Conservation (phyloP, 2,888 invertebrate species). For the Oligia fasciuncula region DNA sequence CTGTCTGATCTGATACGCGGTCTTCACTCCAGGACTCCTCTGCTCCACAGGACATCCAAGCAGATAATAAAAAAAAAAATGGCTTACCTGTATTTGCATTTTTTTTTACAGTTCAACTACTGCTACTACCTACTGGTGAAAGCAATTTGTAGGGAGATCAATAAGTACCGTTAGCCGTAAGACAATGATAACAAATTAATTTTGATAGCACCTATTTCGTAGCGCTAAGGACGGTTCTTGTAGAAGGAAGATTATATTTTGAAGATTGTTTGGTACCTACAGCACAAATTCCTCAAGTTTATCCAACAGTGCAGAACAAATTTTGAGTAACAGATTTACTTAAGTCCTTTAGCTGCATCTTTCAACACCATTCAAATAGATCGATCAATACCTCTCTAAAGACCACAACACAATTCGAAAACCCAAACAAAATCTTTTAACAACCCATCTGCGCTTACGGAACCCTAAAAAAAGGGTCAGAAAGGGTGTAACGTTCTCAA, state of each 20-base stretch:
- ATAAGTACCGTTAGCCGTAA: no score
- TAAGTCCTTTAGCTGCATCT: no score
- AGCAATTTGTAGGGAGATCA: no score
- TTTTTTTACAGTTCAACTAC: no score
- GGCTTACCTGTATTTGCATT: no score
- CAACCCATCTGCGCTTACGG: conserved; percentile 23
- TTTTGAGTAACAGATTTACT: not conserved
- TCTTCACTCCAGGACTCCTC: no score
- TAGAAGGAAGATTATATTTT: no score
- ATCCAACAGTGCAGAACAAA: not conserved
- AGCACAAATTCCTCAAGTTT: not conserved
- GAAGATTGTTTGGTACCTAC: not conserved
- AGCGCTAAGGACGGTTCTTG: not conserved
- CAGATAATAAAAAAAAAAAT: no score
- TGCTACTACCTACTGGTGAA: not conserved
- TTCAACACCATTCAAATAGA: not conserved
- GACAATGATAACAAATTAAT: no score
- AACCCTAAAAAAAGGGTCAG: conserved; percentile 53
- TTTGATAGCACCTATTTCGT: not conserved
- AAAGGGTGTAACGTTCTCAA: conserved; percentile 41
- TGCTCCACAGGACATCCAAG: no score
- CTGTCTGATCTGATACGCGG: no score
- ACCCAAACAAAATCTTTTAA: conserved; percentile 2
- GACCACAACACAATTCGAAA: conserved; percentile 5
- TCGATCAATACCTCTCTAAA: not conserved